These are phyloP conservation scores for Periplaneta americana DNA, from an alignment of 1,140 invertebrate species.

Conservation along the genomic window DNA sequence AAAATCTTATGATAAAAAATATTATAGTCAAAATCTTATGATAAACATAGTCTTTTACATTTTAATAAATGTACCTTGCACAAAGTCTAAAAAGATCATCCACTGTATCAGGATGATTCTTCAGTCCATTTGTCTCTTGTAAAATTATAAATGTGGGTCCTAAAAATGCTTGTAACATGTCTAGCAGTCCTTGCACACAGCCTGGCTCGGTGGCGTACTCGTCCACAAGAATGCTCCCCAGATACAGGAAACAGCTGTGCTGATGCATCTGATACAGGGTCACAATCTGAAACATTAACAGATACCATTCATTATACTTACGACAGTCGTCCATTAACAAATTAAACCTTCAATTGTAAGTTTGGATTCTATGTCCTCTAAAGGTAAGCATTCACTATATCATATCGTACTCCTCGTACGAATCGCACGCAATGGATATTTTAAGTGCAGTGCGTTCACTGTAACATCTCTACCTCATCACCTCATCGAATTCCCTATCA, in stretches of 20 bases:
- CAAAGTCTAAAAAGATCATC: slow-evolving; percentile 94
- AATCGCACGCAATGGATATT: no score
- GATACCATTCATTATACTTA: no score
- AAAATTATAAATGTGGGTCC: slow-evolving; percentile 78
- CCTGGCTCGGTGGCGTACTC: slow-evolving; percentile 73
- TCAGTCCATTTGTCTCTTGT: slow-evolving; percentile 66
- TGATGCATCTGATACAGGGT: slow-evolving; percentile 73
- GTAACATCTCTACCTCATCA: no score
- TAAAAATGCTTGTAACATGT: slow-evolving; percentile 85
- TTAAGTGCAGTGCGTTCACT: no score
- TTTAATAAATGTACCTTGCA: slow-evolving; percentile 47
- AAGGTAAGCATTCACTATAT: no score
- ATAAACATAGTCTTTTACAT: background rate
- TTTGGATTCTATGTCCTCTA: no score
- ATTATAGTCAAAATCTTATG: no score
- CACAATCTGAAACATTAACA: slow-evolving; percentile 66
- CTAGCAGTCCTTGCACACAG: slow-evolving; percentile 68
- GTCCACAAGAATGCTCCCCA: slow-evolving; percentile 93
- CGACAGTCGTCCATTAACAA: no score
- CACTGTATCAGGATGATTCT: slow-evolving; percentile 94
- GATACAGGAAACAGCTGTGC: slow-evolving; percentile 93
- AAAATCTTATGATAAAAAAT: background rate
- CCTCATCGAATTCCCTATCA: no score
- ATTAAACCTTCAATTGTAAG: no score
- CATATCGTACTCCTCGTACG: no score